Base-by-base conservation (phyloP, 2,888 invertebrate species). In the Epinotia brunnichana region DNA sequence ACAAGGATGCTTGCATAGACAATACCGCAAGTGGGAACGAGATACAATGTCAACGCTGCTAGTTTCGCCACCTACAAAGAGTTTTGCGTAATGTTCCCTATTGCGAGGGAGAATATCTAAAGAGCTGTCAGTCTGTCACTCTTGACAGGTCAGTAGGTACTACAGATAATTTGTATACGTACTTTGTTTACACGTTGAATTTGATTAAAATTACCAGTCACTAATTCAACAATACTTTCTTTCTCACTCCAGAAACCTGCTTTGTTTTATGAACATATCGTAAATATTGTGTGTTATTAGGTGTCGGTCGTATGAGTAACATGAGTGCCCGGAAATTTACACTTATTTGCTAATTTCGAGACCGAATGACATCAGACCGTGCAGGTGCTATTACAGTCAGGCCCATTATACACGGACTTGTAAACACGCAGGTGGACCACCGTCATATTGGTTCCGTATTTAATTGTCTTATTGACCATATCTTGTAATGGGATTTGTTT, bases 391-490 rank as follows among this genome's bases (percentile, higher is more conserved):
- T 67, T 57, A 51, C 66, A 70, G 61, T 69, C 67, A 54, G 39
- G 48, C 76, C 74, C 71, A 76, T 77, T 79, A 80, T 79, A 76
- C 75, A 76, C 75, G 35, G 63, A 24, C 67, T 62, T 44, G 62
- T 63, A 73, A 73, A 73, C 66, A 72, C 19, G 5, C 13, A 4
- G 24, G 53, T 11, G 54, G 66, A 41, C 64, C 53, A 54, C 21
- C 19, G 24, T 7, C 35, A 53, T 54, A 61, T 35, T 24, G 56
- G 9, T 11, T 41, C n/a, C 10, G 44, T 48, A 44, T 56, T 54
- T n/a, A 15, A 68, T 59, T 35, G 7, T 39, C 13, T 59, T 17
- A 29, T 59, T 56, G 4, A 53, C 17, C 44, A 5, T n/a, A 4
- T 48, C 7, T n/a, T n/a, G 48, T 7, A 48, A 48, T 48, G 15